Conservation (phyloP, 2,888 invertebrate genomes). For the Perdita meconis region DNA sequence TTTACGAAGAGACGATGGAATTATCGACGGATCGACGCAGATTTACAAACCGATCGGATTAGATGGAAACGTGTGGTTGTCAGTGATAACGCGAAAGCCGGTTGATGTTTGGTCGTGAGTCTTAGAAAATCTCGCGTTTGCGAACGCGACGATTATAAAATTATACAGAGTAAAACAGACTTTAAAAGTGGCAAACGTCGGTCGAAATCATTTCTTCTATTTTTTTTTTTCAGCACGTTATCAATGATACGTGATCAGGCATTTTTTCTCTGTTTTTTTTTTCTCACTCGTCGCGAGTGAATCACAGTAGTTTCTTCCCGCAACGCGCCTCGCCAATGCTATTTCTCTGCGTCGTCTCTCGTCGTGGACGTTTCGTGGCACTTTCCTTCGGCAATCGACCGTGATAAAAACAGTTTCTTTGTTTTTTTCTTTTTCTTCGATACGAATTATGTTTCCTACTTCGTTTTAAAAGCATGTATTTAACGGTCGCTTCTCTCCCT, state of each 20-base stretch:
- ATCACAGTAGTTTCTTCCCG: constrained; percentile 43
- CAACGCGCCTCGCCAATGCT: constrained; percentile 32
- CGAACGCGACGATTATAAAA: constrained; percentile 45
- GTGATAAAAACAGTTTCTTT: constrained; percentile 57
- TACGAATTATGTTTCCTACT: constrained; percentile 61
- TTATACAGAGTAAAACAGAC: constrained; percentile 46
- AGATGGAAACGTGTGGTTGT: constrained; percentile 41
- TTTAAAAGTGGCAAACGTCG: constrained; percentile 40
- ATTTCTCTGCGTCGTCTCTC: constrained; percentile 56
- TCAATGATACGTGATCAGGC: not conserved
- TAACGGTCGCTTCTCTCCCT: constrained; percentile 35
- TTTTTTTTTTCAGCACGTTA: constrained; percentile 7
- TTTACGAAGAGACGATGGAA: constrained; percentile 52
- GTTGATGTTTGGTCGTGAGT: constrained; percentile 48
- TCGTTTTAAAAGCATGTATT: constrained; percentile 63
- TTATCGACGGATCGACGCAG: constrained; percentile 51
- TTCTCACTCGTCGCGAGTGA: constrained; percentile 13
- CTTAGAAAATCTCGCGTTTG: constrained; percentile 45
- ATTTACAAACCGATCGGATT: constrained; percentile 36
- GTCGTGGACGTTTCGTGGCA: constrained; percentile 62
- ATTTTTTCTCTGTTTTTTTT: not conserved
- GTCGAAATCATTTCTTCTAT: constrained; percentile 35
- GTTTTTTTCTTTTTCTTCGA: too few relatives aligned
- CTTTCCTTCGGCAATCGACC: constrained; percentile 47
- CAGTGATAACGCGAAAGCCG: constrained; percentile 22